Base-by-base conservation (phyloP, 1,140 invertebrate genomes). In the Scaptomyza pallida region DNA sequence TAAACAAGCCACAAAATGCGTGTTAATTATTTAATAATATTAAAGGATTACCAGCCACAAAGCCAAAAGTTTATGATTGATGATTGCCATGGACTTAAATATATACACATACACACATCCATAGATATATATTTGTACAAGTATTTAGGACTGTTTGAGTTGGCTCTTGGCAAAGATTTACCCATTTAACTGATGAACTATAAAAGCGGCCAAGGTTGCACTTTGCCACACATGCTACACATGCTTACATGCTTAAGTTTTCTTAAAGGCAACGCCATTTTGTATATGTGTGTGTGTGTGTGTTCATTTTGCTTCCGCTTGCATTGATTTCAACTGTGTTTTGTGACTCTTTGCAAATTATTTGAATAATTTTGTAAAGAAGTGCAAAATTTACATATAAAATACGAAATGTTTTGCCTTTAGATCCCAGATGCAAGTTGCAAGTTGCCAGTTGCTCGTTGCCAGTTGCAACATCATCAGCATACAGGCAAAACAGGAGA, bases 1-100 rank as follows among this genome's bases (percentile, higher is more conserved):
- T 80, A 80, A 77, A 80, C 78, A 64, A 62, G 76, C 76, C 68
- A 52, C 75, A 68, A 70, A 83, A 83, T 72, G 76, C 81, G 72
- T 86, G 78, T 81, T 86, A 86, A 86, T 86, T 86, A 78, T 78
- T 72, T 82, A 78, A 88, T 86, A 86, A 88, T 86, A 86, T 86
- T 72, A 75, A 78, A 71, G 82, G 78, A 86, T 86, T 86, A 86
- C 65, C 64, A 64, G 70, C 68, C 67, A 80, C 57, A 52, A 80
- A 30, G 70, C 68, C 63, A 43, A 48, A 26, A 19, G 40, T 13
- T 9, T 19, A 26, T 73, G 74, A 73, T 56, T 72, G 69, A 72
- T 72, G 61, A 44, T 33, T 33, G 13, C 21, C 35, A 43, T 35
- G 3, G n/a, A 35, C 3, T 2, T 35, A 35, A n/a, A 35, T 37